Base-by-base conservation (phyloP, 1,140 invertebrate species). In the Druon quercuslanigerum region DNA sequence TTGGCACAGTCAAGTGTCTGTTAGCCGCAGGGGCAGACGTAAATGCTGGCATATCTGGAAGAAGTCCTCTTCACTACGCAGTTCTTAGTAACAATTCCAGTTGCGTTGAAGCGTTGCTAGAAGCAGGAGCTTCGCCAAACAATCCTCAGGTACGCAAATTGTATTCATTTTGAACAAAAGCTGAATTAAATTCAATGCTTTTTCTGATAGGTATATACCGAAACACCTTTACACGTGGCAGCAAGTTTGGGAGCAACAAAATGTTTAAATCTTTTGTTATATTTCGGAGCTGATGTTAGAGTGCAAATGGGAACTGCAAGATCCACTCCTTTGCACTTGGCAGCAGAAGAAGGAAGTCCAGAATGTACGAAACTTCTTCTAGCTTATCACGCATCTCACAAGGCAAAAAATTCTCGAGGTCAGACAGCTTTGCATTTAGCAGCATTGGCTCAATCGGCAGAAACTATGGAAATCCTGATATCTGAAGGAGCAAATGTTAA, bases 201-300 rank as follows among this genome's bases (percentile, higher is more conserved):
- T 46, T 46, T 50, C 14, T 33, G 50, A 52, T 75, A 94, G 93
- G 94, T 96, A 33, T 96, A 94, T 81, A 96, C 95, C 6, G 96
- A 97, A 91, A 96, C 96, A 0, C 96, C 96, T 0, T 87, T 98
- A 6, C 96, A 97, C 80, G 94, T 97, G 5, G 96, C 96, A 12
- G 95, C 96, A 17, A 93, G 94, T 60, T 89, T 96, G 50, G 96
- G 96, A 12, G 94, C 94, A 46, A 90, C 93, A 0, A 90, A 92
- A 72, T 95, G 95, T 84, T 92, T 96, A 6, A 93, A 94, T 84
- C 84, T 96, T 19, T 89, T 97, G 3, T 89, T 97, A 46, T 92
- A 92, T 72, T 92, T 95, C 77, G 95, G 95, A 19, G 96, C 96
- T 5, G 95, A 96, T 82, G 95, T 96, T 3, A 92, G 95, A 50